A percentile compares a stretch with the other conserved stretches of the same genome.
These are phyloP conservation scores for Oligia fasciuncula DNA, from an alignment of 2,888 invertebrate species.

Conservation along the genomic window DNA sequence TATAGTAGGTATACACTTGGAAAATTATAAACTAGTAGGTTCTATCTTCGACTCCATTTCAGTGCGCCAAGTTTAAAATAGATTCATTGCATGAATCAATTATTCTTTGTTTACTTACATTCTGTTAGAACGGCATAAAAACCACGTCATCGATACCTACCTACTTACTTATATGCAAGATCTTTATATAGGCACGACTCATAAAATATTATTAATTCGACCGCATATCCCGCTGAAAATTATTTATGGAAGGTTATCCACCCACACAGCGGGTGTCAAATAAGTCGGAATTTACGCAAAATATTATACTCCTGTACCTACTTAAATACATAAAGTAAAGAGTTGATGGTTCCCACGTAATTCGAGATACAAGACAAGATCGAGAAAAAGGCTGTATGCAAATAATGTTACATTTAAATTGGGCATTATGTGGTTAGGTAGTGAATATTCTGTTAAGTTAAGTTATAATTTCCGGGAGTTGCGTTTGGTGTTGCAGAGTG, in stretches of 20 bases:
- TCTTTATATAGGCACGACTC: constrained; percentile 13
- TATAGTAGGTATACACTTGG: too few species aligned
- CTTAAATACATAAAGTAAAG: constrained; percentile 60
- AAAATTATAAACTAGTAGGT: background rate
- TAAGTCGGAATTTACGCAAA: constrained; percentile 51
- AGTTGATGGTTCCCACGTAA: constrained; percentile 57
- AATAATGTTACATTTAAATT: constrained; percentile 49
- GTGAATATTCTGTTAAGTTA: constrained; percentile 1
- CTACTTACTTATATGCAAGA: constrained; percentile 15
- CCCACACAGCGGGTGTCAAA: constrained; percentile 62
- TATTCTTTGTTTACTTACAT: too few species aligned
- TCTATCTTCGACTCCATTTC: background rate
- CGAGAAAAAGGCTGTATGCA: constrained; percentile 40
- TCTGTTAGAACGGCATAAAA: background rate
- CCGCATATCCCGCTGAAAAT: constrained; percentile 53
- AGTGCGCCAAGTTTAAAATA: background rate
- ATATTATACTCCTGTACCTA: constrained; percentile 50
- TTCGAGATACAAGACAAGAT: constrained; percentile 46
- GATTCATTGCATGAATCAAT: background rate
- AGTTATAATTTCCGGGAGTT: constrained; percentile 31
- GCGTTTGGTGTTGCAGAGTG: background rate
- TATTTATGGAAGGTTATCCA: constrained; percentile 59
- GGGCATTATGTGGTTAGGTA: constrained; percentile 14
- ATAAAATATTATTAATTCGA: constrained; percentile 55
- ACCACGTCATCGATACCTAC: constrained; percentile 22